Percentiles rank a stretch among this genome's conserved stretches.
Conservation (phyloP, 2,888 invertebrate genomes). For the Thera britannica region DNA sequence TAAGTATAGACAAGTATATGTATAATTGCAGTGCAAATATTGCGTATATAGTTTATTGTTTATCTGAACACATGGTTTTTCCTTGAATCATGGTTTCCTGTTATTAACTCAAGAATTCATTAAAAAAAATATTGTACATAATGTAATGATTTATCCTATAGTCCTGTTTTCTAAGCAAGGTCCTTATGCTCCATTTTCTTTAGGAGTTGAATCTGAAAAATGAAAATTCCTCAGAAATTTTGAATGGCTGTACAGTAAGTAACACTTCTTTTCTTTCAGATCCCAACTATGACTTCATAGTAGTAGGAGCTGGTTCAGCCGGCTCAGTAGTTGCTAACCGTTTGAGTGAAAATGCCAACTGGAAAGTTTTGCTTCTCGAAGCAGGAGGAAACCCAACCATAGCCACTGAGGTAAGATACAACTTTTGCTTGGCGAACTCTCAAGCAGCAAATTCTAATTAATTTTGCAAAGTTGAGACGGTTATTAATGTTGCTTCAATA, state of each 20-base stretch:
- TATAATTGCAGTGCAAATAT: background rate
- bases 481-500: background rate
- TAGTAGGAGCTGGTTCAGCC: constrained; percentile 87
- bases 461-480: background rate
- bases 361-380: constrained; percentile 86
- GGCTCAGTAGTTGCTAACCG: constrained; percentile 87
- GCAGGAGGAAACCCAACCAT: constrained; percentile 87
- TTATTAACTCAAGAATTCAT: background rate
- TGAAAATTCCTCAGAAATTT: background rate
- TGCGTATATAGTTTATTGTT: background rate
- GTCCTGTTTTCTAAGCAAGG: no score
- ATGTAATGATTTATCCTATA: no score
- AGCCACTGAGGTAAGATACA: constrained; percentile 69
- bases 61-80: background rate
- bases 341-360: constrained; percentile 82
- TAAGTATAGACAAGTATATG: background rate
- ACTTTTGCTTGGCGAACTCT: background rate
- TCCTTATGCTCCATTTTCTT: no score
- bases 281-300: constrained; percentile 85
- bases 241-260: background rate
- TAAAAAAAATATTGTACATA: no score
- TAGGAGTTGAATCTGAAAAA: no score
- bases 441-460: constrained; percentile 1
- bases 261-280: constrained; percentile 49
- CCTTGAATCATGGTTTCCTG: background rate